phyloP scores from a whole-genome alignment of 1,140 invertebrate genomes.

The Paraescarpia echinospica region DNA sequence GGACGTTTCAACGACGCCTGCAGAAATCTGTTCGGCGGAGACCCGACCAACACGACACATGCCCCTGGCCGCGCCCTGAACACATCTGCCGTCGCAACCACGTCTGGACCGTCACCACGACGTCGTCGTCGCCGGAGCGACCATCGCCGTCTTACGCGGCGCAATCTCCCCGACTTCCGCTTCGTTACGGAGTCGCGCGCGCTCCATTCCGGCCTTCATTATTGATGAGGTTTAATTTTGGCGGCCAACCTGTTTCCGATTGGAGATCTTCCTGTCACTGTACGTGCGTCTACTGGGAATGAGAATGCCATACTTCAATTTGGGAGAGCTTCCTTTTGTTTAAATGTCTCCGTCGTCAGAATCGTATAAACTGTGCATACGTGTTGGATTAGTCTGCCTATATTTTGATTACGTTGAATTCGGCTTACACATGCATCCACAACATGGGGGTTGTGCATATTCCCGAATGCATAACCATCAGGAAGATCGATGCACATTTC shows the following conservation, averaged over 20 bases:
- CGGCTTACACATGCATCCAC: too few species aligned
- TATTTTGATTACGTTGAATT: too few species aligned
- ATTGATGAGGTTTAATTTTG: background rate
- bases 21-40: background rate
- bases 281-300: background rate
- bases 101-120: background rate
- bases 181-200: background rate
- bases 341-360: background rate
- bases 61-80: background rate
- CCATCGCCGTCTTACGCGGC: background rate
- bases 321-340: background rate
- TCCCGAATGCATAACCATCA: too few species aligned
- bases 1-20: background rate
- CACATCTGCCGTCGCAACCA: background rate
- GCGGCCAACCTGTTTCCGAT: background rate
- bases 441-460: too few species aligned
- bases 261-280: background rate
- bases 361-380: background rate
- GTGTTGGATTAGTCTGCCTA: too few species aligned
- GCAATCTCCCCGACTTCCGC: background rate
- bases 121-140: background rate
- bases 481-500: too few species aligned
- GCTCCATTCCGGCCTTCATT: background rate
- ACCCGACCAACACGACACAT: background rate
- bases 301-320: background rate